Evolutionary conservation across 2,113 vertebrate genomes (phyloP).

Genomic region (Melospiza georgiana): DNA sequence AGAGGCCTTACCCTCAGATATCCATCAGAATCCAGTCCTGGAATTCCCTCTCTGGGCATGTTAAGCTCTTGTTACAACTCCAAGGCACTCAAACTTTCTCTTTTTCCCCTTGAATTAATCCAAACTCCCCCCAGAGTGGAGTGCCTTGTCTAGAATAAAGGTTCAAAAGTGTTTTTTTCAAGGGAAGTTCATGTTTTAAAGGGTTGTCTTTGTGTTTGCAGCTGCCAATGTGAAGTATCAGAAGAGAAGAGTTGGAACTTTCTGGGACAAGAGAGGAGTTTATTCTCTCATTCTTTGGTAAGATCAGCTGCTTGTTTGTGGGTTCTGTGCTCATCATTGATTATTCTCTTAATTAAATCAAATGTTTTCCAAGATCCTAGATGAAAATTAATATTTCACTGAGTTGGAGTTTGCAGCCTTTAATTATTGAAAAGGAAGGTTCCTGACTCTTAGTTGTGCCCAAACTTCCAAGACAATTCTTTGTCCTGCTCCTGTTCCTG

Average conservation of each 20-base stretch:
- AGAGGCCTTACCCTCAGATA: fast-evolving
- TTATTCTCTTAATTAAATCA: not conserved
- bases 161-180: not conserved
- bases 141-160: not conserved
- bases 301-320: not conserved
- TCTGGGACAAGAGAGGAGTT: constrained; percentile 20
- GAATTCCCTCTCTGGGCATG: not conserved
- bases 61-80: not conserved
- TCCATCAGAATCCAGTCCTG: fast-evolving
- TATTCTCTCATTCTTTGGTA: constrained; percentile 57
- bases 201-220: constrained; percentile 45
- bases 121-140: not conserved
- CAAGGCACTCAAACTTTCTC: not conserved
- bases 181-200: not conserved
- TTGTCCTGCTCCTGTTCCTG: not conserved
- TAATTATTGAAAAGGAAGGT: not conserved
- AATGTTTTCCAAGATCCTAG: not conserved
- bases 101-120: not conserved
- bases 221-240: constrained; percentile 63
- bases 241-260: not conserved
- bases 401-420: not conserved
- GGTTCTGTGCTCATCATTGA: not conserved
- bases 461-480: not conserved
- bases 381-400: not conserved
- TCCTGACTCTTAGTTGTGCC: not conserved